These are phyloP conservation scores for Parelbella ahira DNA, from an alignment of 2,888 invertebrate species.

Conservation along the genomic window DNA sequence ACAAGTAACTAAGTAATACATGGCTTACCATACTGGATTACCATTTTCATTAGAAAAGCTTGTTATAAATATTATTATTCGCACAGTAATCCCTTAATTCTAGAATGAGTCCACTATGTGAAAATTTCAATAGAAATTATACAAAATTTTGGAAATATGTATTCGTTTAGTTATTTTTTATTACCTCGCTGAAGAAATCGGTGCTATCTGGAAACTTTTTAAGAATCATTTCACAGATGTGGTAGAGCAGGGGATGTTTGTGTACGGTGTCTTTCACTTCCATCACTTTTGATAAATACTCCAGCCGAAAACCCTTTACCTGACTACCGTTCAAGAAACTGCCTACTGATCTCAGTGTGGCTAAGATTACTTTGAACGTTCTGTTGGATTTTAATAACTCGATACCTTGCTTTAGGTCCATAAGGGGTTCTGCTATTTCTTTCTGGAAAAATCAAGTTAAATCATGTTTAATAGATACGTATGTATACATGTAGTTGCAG, in stretches of 20 bases:
- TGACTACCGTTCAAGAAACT: slow-evolving; percentile 96
- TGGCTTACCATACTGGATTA: too few species aligned
- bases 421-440: slow-evolving; percentile 99
- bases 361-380: slow-evolving; percentile 97
- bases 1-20: too few species aligned
- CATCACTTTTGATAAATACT: slow-evolving; percentile 97
- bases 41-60: too few species aligned
- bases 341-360: slow-evolving; percentile 95
- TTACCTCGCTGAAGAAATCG: slow-evolving; percentile 97
- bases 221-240: slow-evolving; percentile 98
- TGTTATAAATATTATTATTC: too few species aligned
- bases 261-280: slow-evolving; percentile 99
- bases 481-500: too few species aligned
- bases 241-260: slow-evolving; percentile 98
- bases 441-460: too few species aligned
- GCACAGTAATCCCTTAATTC: too few species aligned
- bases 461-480: too few species aligned
- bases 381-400: slow-evolving; percentile 94
- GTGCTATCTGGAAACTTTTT: slow-evolving; percentile 97
- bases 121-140: too few species aligned
- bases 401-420: slow-evolving; percentile 98
- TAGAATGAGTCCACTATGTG: too few species aligned
- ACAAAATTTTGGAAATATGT: too few species aligned
- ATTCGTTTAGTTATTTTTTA: too few species aligned
- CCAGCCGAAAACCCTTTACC: slow-evolving; percentile 97